Percentiles rank a stretch among this genome's conserved stretches.
These are phyloP conservation scores for Acomys russatus DNA, from an alignment of 2,797 vertebrate species.

Conservation along the genomic window DNA sequence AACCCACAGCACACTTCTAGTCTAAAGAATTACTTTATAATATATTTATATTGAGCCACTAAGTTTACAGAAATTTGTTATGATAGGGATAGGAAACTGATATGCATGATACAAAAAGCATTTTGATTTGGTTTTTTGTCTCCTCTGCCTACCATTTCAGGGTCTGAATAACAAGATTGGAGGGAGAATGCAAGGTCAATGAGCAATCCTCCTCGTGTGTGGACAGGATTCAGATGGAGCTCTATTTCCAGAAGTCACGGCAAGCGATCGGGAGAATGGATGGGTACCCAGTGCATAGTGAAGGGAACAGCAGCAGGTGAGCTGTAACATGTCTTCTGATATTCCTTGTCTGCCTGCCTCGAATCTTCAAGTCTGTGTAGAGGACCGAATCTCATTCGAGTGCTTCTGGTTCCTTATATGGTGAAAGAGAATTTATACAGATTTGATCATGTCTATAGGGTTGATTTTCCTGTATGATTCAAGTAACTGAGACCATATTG, in stretches of 20 bases:
- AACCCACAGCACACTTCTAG: background rate
- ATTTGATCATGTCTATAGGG: background rate
- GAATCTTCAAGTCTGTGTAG: background rate
- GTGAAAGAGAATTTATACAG: background rate
- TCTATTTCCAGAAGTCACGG: background rate
- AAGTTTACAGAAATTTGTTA: background rate
- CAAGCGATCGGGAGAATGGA: background rate
- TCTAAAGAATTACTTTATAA: background rate
- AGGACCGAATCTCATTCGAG: background rate
- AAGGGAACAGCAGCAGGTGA: background rate
- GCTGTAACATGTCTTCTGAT: background rate
- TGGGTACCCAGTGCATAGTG: background rate
- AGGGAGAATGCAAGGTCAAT: background rate
- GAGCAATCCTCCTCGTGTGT: background rate
- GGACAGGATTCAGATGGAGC: background rate
- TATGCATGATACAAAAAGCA: background rate
- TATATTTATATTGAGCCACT: background rate
- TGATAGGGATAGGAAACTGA: background rate
- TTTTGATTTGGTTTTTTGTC: background rate
- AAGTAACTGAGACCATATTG: background rate
- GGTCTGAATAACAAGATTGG: background rate
- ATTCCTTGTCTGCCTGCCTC: background rate
- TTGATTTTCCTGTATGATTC: background rate
- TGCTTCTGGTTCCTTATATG: background rate
- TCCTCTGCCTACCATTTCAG: background rate